Base-by-base conservation (phyloP, 2,797 vertebrate genomes). In the Rousettus madagascariensis region DNA sequence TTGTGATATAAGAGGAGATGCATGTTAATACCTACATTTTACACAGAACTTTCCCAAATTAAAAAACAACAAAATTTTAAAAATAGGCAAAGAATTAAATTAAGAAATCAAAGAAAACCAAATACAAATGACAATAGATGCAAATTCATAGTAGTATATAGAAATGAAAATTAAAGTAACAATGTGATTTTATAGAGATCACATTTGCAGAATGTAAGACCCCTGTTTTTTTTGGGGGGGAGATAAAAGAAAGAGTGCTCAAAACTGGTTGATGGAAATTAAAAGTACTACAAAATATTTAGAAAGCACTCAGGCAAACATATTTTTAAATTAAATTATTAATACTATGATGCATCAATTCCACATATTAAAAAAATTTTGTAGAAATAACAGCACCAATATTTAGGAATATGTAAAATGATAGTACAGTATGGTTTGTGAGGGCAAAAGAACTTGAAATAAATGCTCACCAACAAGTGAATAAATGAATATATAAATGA, bases 361-460 rank as follows among this genome's bases (percentile, higher is more conserved):
- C 55, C 10, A 93, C 59, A 91, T 53, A 38, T 61, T 11, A 89
- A 57, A 53, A 63, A 57, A 79, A n/a, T 68, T 53, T 66, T 28
- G 20, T 4, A 71, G 33, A 74, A 91, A 59, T 78, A 63, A 94
- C 69, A 53, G 20, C 30, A 82, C 53, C 41, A 53, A 20, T 72
- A 87, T 88, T 93, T 85, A 74, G 65, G 17, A 91, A 88, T 66
- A 85, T 4, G 41, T 63, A 57, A 71, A 88, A 88, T 84, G 28
- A 84, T 65, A 83, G 10, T 15, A 53, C 1, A 41, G 12, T 55
- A 33, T 49, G 38, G 28, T 51, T 90, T 43, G 71, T 55, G 24
- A 61, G 79, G 28, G 30, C 55, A 86, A 90, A 79, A 59, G 30
- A 80, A 59, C 30, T 41, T 41, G 49, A 83, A 68, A 77, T 61